Conservation (phyloP, 1,140 invertebrate genomes). For the Plutomurus gul region DNA sequence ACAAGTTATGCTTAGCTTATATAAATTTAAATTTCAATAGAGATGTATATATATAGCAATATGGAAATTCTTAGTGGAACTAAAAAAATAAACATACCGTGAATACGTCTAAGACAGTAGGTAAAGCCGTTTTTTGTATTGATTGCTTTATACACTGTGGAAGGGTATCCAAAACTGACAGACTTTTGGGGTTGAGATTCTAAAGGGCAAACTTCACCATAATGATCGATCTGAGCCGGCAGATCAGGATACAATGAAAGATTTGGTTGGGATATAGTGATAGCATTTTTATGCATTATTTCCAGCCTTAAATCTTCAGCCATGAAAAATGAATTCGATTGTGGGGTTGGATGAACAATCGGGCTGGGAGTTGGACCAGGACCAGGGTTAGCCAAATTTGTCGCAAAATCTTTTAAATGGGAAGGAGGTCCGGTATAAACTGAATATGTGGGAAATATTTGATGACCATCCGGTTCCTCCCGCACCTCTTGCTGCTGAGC, state of each 20-base stretch:
- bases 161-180: constrained; percentile 72
- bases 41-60: too few relatives aligned
- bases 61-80: too few relatives aligned
- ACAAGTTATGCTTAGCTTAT: too few relatives aligned
- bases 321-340: constrained; percentile 67
- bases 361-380: not conserved
- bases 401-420: constrained; percentile 59
- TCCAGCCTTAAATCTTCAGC: constrained; percentile 75
- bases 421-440: constrained; percentile 71
- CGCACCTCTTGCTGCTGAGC: constrained; percentile 50
- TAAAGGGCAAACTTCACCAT: constrained; percentile 83
- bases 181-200: constrained; percentile 70
- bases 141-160: constrained; percentile 88
- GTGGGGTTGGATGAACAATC: constrained; percentile 42
- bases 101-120: constrained; percentile 85
- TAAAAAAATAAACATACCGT: constrained; percentile 65
- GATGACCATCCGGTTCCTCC: constrained; percentile 41
- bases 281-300: constrained; percentile 74
- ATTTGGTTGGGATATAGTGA: constrained; percentile 73
- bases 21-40: too few relatives aligned
- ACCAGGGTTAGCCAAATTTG: not conserved
- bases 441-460: constrained; percentile 61
- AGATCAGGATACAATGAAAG: constrained; percentile 70
- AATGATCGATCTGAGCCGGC: constrained; percentile 84
- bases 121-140: constrained; percentile 82